These are phyloP conservation scores for Cyphomyrmex costatus DNA, from an alignment of 1,140 invertebrate genomes.

Conservation along the genomic window DNA sequence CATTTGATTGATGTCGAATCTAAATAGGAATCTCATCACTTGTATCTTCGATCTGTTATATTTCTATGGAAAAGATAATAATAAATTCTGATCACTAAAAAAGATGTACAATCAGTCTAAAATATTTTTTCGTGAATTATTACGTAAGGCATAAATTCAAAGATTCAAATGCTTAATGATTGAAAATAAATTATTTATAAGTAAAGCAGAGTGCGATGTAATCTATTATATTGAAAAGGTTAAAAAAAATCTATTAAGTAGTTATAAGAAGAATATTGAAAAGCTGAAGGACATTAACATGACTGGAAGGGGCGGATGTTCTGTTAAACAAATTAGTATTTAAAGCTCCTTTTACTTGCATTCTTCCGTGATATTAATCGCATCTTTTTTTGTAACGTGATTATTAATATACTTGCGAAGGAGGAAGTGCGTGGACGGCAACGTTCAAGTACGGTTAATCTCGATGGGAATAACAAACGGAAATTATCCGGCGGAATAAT, in stretches of 20 bases:
- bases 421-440: constrained; percentile 17
- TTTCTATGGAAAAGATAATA: background rate
- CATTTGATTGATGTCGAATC: constrained; percentile 54
- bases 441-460: constrained; percentile 23
- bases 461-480: constrained; percentile 11
- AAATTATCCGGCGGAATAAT: constrained; percentile 30
- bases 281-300: background rate
- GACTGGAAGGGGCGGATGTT: background rate
- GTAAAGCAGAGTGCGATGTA: background rate
- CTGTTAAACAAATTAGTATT: constrained; percentile 45
- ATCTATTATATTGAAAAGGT: background rate
- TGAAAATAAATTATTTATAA: background rate
- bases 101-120: background rate
- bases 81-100: background rate
- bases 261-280: background rate
- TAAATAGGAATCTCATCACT: constrained; percentile 42
- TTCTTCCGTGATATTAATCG: constrained; percentile 30
- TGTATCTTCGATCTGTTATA: constrained; percentile 5
- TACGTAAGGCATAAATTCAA: background rate
- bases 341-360: constrained; percentile 25
- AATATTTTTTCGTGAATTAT: background rate
- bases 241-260: background rate
- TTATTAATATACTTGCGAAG: constrained; percentile 47
- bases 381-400: constrained; percentile 14
- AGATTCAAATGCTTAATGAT: background rate